Base-by-base conservation (phyloP, 2,113 vertebrate species). In the Cephalopterus ornatus region DNA sequence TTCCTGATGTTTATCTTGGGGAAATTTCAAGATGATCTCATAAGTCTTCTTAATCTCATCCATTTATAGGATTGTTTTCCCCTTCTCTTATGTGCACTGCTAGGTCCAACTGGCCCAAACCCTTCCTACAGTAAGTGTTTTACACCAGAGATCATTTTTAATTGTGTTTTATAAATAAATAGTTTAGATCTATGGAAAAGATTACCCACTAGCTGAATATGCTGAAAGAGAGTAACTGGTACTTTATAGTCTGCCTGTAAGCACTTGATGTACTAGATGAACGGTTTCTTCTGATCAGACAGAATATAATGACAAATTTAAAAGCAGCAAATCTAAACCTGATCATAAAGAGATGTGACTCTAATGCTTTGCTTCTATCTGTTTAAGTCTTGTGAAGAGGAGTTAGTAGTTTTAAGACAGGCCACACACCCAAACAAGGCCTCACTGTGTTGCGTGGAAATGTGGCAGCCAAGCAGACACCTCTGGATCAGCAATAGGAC, bases 21-120 rank as follows among this genome's bases (percentile, higher is more conserved):
- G 87, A 55, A 90, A 88, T 94, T 93, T 94, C 90, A 94, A 92
- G 66, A 94, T 93, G 89, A 83, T 74, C 67, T 95, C 88, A 94
- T 80, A 92, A 89, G 63, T 84, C 47, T 56, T 93, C 66, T 56
- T 89, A 35, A 93, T 89, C 70, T 92, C 44, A 83, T 78, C 91
- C 92, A 93, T 96, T 94, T 88, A 96, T 93, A 96, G 88, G 61
- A 68, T 90, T 85, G 59, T 93, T 95, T 93, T 94, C 33, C 26
- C 30, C 18, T 89, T 78, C 49, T 85, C 35, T 62, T 50, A 59
- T 47, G 55, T 56, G 50, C 24, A 33, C 24, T 88, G 68, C n/a
- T 80, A 62, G 82, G 93, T 92, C 75, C 85, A 95, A 33, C 61
- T 88, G 72, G 95, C 85, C 47, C 68, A 82, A 92, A 65, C 63